Conservation (phyloP, 92 coral and sea anemone species). For the Heliopora coerulea region DNA sequence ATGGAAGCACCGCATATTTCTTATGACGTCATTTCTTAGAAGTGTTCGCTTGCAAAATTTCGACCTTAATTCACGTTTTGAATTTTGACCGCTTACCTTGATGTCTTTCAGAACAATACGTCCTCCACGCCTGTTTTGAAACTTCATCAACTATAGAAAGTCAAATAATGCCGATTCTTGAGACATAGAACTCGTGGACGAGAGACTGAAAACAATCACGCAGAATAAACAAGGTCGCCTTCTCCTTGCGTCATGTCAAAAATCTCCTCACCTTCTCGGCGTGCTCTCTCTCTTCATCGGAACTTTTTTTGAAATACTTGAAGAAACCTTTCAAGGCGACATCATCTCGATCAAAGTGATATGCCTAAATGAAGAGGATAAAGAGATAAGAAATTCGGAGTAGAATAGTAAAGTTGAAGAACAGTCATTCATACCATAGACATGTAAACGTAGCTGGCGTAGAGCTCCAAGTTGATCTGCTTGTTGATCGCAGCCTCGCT, state of each 20-base stretch:
- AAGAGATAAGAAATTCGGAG: no score
- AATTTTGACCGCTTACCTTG: slow-evolving; percentile 62
- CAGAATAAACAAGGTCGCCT: no score
- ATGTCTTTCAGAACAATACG: slow-evolving; percentile 88
- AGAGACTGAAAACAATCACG: no score
- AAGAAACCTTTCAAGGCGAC: slow-evolving; percentile 72
- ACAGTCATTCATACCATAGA: slow-evolving; percentile 62
- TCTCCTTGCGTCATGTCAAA: no score
- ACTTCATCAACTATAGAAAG: slow-evolving; percentile 71
- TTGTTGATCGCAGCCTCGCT: slow-evolving; percentile 97
- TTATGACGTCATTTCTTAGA: not conserved
- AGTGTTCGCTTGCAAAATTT: not conserved
- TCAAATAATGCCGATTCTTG: no score
- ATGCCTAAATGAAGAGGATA: slow-evolving; percentile 62
- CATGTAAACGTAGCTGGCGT: slow-evolving; percentile 85
- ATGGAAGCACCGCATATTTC: no score
- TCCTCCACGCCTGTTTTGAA: slow-evolving; percentile 94
- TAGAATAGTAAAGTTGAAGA: not conserved
- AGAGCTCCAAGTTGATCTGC: slow-evolving; percentile 97
- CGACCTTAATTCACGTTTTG: not conserved
- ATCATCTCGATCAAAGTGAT: slow-evolving; percentile 82
- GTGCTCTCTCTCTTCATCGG: slow-evolving; percentile 87
- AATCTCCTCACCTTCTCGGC: slow-evolving; percentile 75
- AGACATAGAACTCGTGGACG: no score
- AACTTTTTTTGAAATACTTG: slow-evolving; percentile 77